These are phyloP conservation scores for Triplophysa dalaica DNA, from an alignment of 2,113 vertebrate genomes.

Conservation along the genomic window DNA sequence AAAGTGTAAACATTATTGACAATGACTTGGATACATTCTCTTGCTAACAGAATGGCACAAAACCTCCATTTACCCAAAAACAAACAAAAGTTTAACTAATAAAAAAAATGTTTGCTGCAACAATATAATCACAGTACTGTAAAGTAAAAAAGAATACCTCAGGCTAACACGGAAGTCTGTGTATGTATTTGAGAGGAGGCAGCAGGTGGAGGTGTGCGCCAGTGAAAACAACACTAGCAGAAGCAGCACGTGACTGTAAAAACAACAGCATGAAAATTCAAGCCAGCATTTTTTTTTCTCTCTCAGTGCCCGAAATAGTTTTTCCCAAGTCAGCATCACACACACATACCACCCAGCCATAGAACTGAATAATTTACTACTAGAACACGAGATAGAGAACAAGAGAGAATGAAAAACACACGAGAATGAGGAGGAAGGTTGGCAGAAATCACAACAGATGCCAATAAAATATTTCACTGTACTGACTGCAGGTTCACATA, in stretches of 20 bases:
- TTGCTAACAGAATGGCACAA: too few relatives aligned
- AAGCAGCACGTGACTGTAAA: slow-evolving; percentile 46
- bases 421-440: slow-evolving; percentile 12
- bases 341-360: slow-evolving; percentile 40
- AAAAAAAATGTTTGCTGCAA: too few relatives aligned
- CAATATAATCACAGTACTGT: too few relatives aligned
- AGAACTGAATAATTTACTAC: slow-evolving; percentile 56
- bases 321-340: slow-evolving; percentile 50
- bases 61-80: too few relatives aligned
- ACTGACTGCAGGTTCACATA: background rate
- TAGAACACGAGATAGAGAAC: slow-evolving; percentile 44
- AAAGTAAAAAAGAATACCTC: too few relatives aligned
- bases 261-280: slow-evolving; percentile 59
- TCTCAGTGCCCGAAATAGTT: slow-evolving; percentile 52
- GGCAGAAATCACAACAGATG: background rate
- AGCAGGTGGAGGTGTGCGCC: slow-evolving; percentile 13
- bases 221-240: slow-evolving; percentile 12
- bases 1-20: too few relatives aligned
- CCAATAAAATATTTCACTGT: background rate
- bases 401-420: slow-evolving; percentile 19
- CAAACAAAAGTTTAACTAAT: too few relatives aligned
- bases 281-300: slow-evolving; percentile 46
- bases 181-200: slow-evolving; percentile 1
- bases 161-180: background rate
- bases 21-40: too few relatives aligned